Percentiles rank a stretch among this genome's conserved stretches.
These are phyloP conservation scores for Brachionus koreanus DNA, from an alignment of 1,140 invertebrate genomes.

Conservation along the genomic window DNA sequence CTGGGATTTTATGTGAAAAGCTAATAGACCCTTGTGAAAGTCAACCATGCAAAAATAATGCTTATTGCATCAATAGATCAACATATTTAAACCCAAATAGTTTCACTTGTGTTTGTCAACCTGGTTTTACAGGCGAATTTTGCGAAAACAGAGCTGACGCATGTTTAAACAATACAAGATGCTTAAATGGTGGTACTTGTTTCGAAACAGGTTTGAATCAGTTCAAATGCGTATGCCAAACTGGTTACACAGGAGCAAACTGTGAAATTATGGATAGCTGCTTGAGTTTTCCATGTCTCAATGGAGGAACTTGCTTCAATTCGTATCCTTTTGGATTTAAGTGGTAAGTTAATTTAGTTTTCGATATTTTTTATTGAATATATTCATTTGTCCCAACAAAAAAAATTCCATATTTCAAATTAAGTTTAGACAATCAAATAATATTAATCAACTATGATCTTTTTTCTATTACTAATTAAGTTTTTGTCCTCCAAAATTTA, in stretches of 20 bases:
- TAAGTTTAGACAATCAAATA: neutral
- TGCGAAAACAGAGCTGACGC: slow-evolving; percentile 77
- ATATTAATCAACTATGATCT: neutral
- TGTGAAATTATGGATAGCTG: slow-evolving; percentile 33
- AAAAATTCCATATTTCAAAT: too few relatives aligned
- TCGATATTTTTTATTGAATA: too few relatives aligned
- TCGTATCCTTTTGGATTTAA: slow-evolving; percentile 1
- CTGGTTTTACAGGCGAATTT: slow-evolving; percentile 73
- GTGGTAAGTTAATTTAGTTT: neutral
- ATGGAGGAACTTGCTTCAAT: slow-evolving; percentile 34
- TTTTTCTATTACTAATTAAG: neutral
- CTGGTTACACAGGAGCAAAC: neutral
- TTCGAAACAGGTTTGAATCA: neutral
- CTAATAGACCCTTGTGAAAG: slow-evolving; percentile 69
- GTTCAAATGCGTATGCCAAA: slow-evolving; percentile 39
- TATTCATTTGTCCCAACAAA: too few relatives aligned
- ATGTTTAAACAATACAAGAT: slow-evolving; percentile 53
- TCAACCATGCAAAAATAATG: slow-evolving; percentile 69
- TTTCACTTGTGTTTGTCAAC: neutral
- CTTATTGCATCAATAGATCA: slow-evolving; percentile 56
- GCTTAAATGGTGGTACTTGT: slow-evolving; percentile 44
- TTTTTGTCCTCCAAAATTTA: slow-evolving; percentile 25
- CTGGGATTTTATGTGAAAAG: slow-evolving; percentile 69
- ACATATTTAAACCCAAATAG: neutral
- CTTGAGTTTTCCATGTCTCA: slow-evolving; percentile 38